A percentile compares a stretch with the other conserved stretches of the same genome.
These are phyloP conservation scores for Hippoglossus hippoglossus DNA, from an alignment of 2,797 vertebrate species.

Conservation along the genomic window DNA sequence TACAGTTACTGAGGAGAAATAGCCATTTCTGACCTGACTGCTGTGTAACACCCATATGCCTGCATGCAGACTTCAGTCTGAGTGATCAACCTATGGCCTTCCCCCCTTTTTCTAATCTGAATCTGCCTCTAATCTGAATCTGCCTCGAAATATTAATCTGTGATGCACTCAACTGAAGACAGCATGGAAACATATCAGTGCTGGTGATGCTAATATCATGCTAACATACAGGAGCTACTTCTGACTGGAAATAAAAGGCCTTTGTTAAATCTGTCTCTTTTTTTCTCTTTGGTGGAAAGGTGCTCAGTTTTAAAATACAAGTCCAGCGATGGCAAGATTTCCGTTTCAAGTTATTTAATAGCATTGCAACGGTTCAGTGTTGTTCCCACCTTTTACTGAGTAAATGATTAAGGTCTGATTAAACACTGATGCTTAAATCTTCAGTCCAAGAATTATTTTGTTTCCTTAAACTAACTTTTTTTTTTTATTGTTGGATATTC, in stretches of 20 bases:
- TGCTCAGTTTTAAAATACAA: not conserved
- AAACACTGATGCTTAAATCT: not conserved
- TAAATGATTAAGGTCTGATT: not conserved
- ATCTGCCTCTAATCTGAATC: conserved; percentile 42
- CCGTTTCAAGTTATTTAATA: not conserved
- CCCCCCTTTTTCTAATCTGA: conserved; percentile 39
- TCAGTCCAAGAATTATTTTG: not conserved
- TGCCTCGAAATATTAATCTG: conserved; percentile 35
- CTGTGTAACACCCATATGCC: conserved; percentile 45
- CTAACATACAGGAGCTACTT: conserved; percentile 21
- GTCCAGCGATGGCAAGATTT: not conserved
- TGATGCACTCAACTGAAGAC: conserved; percentile 46
- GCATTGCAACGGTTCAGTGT: not conserved
- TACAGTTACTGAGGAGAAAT: conserved; percentile 53
- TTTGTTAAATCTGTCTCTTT: conserved; percentile 35
- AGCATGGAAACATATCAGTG: conserved; percentile 44
- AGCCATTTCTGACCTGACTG: conserved; percentile 65
- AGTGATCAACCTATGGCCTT: conserved; percentile 67
- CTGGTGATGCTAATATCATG: conserved; percentile 19
- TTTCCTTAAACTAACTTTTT: too few species aligned
- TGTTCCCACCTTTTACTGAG: too few species aligned
- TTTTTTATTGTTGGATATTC: not conserved
- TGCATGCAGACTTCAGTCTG: conserved; percentile 52
- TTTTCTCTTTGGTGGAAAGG: not conserved
- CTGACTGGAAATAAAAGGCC: conserved; percentile 68